Percentiles rank a stretch among this genome's conserved stretches.
Conservation (phyloP, 1,140 invertebrate species). For the Calliopsis andreniformis region DNA sequence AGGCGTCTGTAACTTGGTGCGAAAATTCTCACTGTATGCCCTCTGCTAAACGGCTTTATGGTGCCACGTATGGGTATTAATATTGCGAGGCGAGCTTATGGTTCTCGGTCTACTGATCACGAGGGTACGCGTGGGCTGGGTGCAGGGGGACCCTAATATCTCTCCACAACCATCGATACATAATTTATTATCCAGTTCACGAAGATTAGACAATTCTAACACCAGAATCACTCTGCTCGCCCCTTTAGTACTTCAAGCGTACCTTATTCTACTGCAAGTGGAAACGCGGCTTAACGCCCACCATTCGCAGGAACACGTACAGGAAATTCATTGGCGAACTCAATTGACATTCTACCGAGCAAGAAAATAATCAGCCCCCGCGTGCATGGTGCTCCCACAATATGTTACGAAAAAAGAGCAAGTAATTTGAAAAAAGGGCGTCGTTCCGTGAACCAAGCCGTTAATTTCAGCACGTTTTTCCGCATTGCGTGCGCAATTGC, state of each 20-base stretch:
- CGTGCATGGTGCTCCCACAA: too few species aligned
- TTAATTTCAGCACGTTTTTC: constrained; percentile 47
- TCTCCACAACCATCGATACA: neutral
- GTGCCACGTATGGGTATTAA: constrained; percentile 66
- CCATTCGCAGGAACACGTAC: too few species aligned
- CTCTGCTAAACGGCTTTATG: constrained; percentile 62
- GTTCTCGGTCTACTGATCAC: constrained; percentile 68
- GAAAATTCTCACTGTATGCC: constrained; percentile 71
- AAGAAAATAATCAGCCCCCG: too few species aligned
- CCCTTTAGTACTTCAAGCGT: too few species aligned
- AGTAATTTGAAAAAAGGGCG: neutral
- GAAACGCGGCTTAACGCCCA: too few species aligned
- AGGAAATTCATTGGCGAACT: too few species aligned
- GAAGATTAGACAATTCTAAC: neutral
- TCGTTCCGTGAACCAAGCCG: neutral
- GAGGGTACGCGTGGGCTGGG: constrained; percentile 51
- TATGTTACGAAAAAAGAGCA: neutral
- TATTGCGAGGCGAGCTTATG: constrained; percentile 67
- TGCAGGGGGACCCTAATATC: neutral
- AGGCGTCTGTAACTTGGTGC: constrained; percentile 63
- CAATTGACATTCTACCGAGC: too few species aligned
- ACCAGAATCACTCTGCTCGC: neutral
- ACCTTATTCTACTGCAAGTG: too few species aligned
- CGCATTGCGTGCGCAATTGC: constrained; percentile 61
- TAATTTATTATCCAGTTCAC: neutral